These are phyloP conservation scores for Molossus molossus DNA, from an alignment of 2,797 vertebrate species.

Conservation along the genomic window DNA sequence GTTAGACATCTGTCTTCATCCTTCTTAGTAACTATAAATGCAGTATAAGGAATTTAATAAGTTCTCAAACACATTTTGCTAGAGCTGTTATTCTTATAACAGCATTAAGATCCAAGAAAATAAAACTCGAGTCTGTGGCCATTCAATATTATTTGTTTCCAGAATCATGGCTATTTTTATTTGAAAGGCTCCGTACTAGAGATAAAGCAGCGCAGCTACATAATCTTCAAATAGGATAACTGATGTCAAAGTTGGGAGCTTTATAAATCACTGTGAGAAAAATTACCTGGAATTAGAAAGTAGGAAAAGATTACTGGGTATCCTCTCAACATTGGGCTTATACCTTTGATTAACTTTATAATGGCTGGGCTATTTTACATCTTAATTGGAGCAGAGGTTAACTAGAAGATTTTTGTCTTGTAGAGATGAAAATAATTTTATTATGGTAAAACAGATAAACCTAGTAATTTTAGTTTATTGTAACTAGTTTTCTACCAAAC, in stretches of 20 bases:
- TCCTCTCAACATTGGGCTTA: neutral
- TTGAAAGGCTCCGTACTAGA: slow-evolving; percentile 48
- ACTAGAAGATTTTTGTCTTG: slow-evolving; percentile 35
- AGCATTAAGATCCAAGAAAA: slow-evolving; percentile 65
- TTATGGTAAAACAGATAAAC: neutral
- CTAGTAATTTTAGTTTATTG: neutral
- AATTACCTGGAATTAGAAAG: slow-evolving; percentile 40
- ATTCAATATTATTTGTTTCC: slow-evolving; percentile 68
- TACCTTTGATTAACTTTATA: slow-evolving; percentile 41
- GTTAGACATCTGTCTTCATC: slow-evolving; percentile 11
- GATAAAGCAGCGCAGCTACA: slow-evolving; percentile 37
- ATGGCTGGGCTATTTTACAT: neutral
- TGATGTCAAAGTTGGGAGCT: slow-evolving; percentile 5
- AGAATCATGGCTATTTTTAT: slow-evolving; percentile 65
- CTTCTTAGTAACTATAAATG: slow-evolving; percentile 60
- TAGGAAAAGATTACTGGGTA: neutral
- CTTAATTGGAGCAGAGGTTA: neutral
- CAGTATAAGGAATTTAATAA: slow-evolving; percentile 50
- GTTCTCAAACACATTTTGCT: slow-evolving; percentile 66
- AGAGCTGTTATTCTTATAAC: slow-evolving; percentile 48
- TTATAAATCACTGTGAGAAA: slow-evolving; percentile 44
- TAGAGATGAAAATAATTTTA: slow-evolving; percentile 46
- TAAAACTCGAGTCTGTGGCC: neutral
- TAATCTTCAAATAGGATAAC: slow-evolving; percentile 36
- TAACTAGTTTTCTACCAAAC: neutral